Conservation (phyloP, 2,113 vertebrate genomes). For the Pseudorectes ferrugineus region DNA sequence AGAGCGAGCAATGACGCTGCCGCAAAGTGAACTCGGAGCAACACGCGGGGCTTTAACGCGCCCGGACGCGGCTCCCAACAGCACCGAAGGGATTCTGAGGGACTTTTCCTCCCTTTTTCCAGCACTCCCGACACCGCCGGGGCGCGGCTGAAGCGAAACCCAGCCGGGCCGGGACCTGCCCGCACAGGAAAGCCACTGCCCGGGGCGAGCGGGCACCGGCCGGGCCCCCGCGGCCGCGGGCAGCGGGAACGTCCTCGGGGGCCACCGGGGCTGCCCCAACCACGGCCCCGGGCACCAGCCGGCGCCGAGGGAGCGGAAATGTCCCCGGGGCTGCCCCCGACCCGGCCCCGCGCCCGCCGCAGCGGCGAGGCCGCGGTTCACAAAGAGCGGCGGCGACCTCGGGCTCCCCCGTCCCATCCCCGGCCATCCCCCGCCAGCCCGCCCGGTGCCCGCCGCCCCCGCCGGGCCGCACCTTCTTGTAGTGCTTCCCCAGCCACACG, state of each 20-base stretch:
- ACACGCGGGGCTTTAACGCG: background rate
- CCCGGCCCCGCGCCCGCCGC: background rate
- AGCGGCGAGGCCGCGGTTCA: too few relatives aligned
- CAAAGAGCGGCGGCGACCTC: too few relatives aligned
- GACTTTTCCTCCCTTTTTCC: background rate
- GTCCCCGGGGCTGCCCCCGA: background rate
- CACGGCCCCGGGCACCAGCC: background rate
- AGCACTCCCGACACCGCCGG: background rate
- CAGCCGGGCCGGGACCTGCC: background rate
- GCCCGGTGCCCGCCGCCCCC: too few relatives aligned
- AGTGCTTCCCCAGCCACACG: too few relatives aligned
- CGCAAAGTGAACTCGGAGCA: rapidly evolving
- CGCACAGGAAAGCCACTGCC: background rate
- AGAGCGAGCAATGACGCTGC: rapidly evolving
- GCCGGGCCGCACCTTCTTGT: too few relatives aligned
- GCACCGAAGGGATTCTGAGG: rapidly evolving
- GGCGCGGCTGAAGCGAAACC: background rate
- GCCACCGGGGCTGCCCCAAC: background rate
- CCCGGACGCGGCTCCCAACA: rapidly evolving
- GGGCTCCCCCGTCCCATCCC: too few relatives aligned
- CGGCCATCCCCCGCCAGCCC: too few relatives aligned
- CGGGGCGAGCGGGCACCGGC: background rate
- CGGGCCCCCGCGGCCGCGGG: background rate
- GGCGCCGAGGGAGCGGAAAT: background rate
- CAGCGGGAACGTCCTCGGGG: background rate